A percentile compares a stretch with the other conserved stretches of the same genome.
Conservation (phyloP, 2,113 vertebrate species). For the Martes martes region DNA sequence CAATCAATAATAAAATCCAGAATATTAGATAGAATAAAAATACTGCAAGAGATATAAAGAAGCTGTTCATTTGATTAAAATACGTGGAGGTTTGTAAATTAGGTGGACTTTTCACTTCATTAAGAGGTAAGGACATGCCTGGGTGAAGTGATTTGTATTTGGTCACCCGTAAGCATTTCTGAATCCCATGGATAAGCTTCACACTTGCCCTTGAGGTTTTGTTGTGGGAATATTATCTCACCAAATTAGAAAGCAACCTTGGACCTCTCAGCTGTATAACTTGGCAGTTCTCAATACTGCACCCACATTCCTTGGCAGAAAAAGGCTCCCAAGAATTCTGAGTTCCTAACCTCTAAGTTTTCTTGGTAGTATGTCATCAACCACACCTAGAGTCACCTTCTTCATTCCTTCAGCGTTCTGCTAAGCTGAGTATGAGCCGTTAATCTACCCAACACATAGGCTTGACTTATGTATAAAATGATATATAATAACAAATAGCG, state of each 20-base stretch:
- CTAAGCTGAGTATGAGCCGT: conserved; percentile 45
- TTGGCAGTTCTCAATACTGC: conserved; percentile 48
- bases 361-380: conserved; percentile 69
- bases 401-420: conserved; percentile 55
- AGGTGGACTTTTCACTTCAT: not conserved
- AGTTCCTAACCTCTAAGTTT: conserved; percentile 51
- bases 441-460: not conserved
- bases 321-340: conserved; percentile 59
- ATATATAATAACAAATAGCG: not conserved
- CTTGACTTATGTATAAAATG: not conserved
- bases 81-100: not conserved
- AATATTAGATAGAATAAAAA: not conserved
- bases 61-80: not conserved
- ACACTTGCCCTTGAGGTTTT: not conserved
- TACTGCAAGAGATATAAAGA: not conserved
- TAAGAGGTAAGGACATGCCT: not conserved
- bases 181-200: not conserved
- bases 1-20: not conserved
- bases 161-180: not conserved
- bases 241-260: not conserved
- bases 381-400: conserved; percentile 40
- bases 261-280: not conserved
- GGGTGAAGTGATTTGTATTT: not conserved
- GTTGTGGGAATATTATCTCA: not conserved
- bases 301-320: conserved; percentile 79